Conservation (phyloP, 2,888 invertebrate species). For the Sesamia inferens region DNA sequence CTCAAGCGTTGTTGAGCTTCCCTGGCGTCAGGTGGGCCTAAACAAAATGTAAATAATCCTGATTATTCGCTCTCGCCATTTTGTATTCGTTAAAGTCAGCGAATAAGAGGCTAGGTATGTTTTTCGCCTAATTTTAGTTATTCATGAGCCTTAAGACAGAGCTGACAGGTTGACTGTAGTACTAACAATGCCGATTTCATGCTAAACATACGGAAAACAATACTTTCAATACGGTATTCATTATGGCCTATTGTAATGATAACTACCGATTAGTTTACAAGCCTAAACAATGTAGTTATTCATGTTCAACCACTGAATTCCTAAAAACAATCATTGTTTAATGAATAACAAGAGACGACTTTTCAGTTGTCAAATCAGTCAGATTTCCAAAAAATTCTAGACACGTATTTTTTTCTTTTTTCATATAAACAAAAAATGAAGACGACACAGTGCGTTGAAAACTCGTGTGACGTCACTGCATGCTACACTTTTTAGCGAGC, state of each 20-base stretch:
- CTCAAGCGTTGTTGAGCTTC: slow-evolving; percentile 60
- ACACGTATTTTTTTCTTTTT: no score
- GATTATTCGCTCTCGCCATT: slow-evolving; percentile 79
- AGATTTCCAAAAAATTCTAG: no score
- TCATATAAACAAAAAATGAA: no score
- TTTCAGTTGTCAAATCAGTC: not conserved
- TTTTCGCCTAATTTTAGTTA: slow-evolving; percentile 73
- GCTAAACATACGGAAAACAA: not conserved
- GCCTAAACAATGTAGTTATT: not conserved
- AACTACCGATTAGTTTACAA: not conserved
- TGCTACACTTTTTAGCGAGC: no score
- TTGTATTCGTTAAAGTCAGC: slow-evolving; percentile 79
- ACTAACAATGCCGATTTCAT: slow-evolving; percentile 11
- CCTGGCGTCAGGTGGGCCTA: slow-evolving; percentile 79
- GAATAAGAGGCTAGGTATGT: slow-evolving; percentile 72
- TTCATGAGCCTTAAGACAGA: slow-evolving; percentile 57
- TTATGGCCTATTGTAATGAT: slow-evolving; percentile 5
- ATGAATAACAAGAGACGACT: not conserved
- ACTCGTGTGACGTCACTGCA: no score
- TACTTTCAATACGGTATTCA: slow-evolving; percentile 9
- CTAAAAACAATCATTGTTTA: not conserved
- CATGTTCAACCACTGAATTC: not conserved
- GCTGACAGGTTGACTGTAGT: not conserved
- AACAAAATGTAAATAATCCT: slow-evolving; percentile 83
- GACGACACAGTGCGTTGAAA: no score